phyloP scores from a whole-genome alignment of 2,888 invertebrate genomes.

The Thymelicus sylvestris region DNA sequence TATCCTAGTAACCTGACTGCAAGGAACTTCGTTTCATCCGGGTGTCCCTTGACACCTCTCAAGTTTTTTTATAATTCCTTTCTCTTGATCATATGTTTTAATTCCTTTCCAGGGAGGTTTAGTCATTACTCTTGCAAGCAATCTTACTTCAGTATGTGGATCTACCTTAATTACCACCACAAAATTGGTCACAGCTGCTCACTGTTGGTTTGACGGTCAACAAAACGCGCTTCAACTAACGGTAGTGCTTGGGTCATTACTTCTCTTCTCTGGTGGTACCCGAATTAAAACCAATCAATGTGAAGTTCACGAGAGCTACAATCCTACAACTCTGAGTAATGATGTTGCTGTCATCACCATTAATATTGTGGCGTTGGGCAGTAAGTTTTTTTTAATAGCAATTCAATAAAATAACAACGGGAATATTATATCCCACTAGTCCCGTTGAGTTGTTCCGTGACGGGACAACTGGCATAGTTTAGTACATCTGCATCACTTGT shows the following conservation, averaged over 20 bases:
- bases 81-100: background rate
- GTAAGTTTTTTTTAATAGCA: conserved; percentile 43
- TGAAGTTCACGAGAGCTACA: conserved; percentile 49
- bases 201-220: conserved; percentile 52
- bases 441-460: too few species aligned
- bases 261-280: conserved; percentile 50
- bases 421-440: too few species aligned
- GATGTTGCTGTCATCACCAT: conserved; percentile 53
- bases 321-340: conserved; percentile 46
- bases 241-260: conserved; percentile 50
- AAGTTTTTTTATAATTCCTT: too few species aligned
- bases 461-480: too few species aligned
- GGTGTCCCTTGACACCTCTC: too few species aligned
- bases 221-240: conserved; percentile 50
- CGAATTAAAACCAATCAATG: conserved; percentile 49
- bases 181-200: conserved; percentile 51
- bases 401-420: background rate
- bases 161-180: conserved; percentile 50
- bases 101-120: conserved; percentile 49
- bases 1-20: too few species aligned
- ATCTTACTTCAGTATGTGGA: conserved; percentile 52
- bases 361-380: conserved; percentile 42
- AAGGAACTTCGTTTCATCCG: too few species aligned
- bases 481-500: too few species aligned
- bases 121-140: conserved; percentile 46